phyloP scores from a whole-genome alignment of 1,140 invertebrate genomes.

The Steinernema feltiae region DNA sequence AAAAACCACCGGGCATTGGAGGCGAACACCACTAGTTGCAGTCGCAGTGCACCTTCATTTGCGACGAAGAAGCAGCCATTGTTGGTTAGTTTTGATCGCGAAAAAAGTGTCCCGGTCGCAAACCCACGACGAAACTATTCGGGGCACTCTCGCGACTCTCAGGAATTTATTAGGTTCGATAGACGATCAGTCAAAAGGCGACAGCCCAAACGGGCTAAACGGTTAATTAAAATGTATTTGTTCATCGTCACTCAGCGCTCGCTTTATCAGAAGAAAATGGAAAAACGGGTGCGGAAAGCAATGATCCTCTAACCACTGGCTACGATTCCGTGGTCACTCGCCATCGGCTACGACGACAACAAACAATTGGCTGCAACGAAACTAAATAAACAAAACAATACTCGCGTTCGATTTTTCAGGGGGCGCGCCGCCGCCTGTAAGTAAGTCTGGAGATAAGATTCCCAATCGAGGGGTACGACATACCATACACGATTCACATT shows the following conservation, averaged over 20 bases:
- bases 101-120: slow-evolving; percentile 7
- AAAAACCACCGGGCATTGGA: no score
- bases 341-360: not conserved
- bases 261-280: no score
- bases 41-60: not conserved
- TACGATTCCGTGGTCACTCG: no score
- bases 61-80: not conserved
- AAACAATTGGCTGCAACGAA: not conserved
- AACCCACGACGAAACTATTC: not conserved
- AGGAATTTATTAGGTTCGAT: not conserved
- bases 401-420: not conserved
- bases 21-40: not conserved
- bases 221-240: no score
- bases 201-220: not conserved
- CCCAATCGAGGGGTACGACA: no score
- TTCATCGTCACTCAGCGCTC: no score
- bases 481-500: no score
- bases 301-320: no score
- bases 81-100: not conserved
- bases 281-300: not conserved
- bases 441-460: no score
- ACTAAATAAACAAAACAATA: not conserved
- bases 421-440: not conserved
- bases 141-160: not conserved
- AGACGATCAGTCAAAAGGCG: not conserved